A percentile compares a stretch with the other conserved stretches of the same genome.
Conservation (phyloP, 2,797 vertebrate genomes). For the Gadopsis bispinosus region DNA sequence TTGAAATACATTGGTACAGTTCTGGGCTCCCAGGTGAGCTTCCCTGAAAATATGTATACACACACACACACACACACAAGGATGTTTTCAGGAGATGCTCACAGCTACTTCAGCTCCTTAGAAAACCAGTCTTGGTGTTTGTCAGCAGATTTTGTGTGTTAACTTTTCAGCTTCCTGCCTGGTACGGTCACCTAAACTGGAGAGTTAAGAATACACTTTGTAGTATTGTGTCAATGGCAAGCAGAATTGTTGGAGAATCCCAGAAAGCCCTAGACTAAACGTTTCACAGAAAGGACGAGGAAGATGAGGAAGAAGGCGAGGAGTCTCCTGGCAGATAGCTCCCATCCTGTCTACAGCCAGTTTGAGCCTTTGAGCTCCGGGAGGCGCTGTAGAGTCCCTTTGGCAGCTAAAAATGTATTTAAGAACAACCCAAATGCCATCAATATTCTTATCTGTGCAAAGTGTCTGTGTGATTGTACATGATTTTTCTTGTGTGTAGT, state of each 20-base stretch:
- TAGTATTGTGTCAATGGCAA: not conserved
- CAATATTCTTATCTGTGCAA: not conserved
- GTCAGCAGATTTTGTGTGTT: slow-evolving; percentile 21
- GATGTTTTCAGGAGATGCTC: too few relatives aligned
- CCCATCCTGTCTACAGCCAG: slow-evolving; percentile 8
- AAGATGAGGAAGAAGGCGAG: not conserved
- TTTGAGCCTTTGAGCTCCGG: slow-evolving; percentile 1
- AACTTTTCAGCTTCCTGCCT: slow-evolving; percentile 10
- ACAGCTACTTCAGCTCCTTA: slow-evolving; percentile 6
- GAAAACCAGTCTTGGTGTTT: not conserved
- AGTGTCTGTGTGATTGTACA: too few relatives aligned
- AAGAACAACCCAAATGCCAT: too few relatives aligned
- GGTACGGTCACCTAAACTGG: not conserved
- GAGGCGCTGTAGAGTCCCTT: not conserved
- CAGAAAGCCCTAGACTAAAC: not conserved
- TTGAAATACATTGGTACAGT: too few relatives aligned
- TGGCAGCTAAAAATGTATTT: not conserved
- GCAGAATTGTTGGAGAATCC: slow-evolving; percentile 3
- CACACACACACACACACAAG: too few relatives aligned
- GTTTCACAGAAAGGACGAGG: not conserved
- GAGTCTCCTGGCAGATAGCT: not conserved
- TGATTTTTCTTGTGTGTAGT: too few relatives aligned
- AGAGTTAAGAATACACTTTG: slow-evolving; percentile 13
- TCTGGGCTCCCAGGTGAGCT: slow-evolving; percentile 7
- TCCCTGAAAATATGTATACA: slow-evolving; percentile 1